phyloP scores from a whole-genome alignment of 2,113 vertebrate genomes.

The Takifugu flavidus region DNA sequence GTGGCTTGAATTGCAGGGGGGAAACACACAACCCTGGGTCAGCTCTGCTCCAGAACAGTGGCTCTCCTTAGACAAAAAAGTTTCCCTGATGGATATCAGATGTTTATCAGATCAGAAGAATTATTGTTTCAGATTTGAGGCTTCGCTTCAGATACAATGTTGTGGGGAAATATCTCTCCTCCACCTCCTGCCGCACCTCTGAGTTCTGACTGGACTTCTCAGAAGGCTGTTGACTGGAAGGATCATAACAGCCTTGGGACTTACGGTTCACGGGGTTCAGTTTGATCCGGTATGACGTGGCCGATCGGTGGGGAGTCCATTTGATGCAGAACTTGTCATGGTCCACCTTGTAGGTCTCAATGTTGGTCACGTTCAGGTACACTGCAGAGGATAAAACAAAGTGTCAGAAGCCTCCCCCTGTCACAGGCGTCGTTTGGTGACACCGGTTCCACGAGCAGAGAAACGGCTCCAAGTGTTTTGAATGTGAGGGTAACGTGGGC shows the following conservation, averaged over 20 bases:
- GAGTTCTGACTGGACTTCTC: background rate
- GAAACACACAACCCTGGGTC: background rate
- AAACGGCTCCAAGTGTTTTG: too few relatives aligned
- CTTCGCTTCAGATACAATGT: background rate
- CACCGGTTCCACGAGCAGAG: background rate
- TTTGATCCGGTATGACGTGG: constrained; percentile 92
- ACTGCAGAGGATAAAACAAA: constrained; percentile 69
- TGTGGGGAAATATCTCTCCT: too few relatives aligned
- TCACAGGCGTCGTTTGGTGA: background rate
- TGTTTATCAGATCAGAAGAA: background rate
- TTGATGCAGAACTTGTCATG: constrained; percentile 89
- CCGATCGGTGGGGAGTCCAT: constrained; percentile 87
- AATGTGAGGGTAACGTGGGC: background rate
- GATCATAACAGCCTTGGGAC: constrained; percentile 17
- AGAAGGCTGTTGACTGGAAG: background rate
- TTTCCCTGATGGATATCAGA: constrained; percentile 1
- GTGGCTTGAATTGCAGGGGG: too few relatives aligned
- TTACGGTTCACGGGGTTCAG: constrained; percentile 85
- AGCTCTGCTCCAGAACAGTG: constrained; percentile 26
- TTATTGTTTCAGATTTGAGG: too few relatives aligned
- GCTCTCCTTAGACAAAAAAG: background rate
- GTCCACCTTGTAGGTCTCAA: constrained; percentile 82
- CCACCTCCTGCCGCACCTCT: too few relatives aligned
- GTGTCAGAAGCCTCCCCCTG: background rate
- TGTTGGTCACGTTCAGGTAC: constrained; percentile 90